Evolutionary conservation across 2,797 vertebrate genomes (phyloP), one percentile per base, ranked within the genome.

Genomic region (Apogon talboti): DNA sequence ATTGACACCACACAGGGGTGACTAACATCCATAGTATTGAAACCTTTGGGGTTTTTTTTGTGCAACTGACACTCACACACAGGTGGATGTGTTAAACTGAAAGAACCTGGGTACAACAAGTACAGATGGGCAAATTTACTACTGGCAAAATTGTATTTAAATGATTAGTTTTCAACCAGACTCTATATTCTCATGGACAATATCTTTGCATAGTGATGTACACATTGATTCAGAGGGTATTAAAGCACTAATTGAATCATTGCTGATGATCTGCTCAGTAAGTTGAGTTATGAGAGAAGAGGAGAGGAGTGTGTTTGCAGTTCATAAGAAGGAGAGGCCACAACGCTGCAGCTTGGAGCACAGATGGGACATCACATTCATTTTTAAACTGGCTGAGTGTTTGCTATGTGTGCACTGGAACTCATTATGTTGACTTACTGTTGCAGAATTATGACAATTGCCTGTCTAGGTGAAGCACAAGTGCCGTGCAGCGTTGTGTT

Each of bases 71-170:
- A 14, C 40, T 43, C 15, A 40, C 21, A 47, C 58, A 48, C 45
- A 21, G 19, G 2, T 21, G 19, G 19, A 21, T 21, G 19, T 21
- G 19, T 60, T 53, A 42, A 77, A 72, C 54, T 74, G 50, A 79
- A 55, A 82, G 72, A 76, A 70, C 73, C 59, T 67, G 13, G 56
- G 58, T 2, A 66, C 67, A 49, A 77, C 61, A 74, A 74, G 60
- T 71, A 79, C 50, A 75, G 75, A 70, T 48, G 60, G 70, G 66
- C 19, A 21, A 21, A 21, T 21, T 21, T 21, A n/a, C n/a, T n/a
- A n/a, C n/a, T n/a, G n/a, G n/a, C 13, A 64, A 66, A 81, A 86
- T 75, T 82, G 74, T 82, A 87, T 80, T 37, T 79, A 57, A 72
- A 89, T n/a, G n/a, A n/a, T 87, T 75, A 65, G 59, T 79, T 71